These are phyloP conservation scores for Anodontia alba DNA, from an alignment of 2,888 invertebrate species.

Conservation along the genomic window DNA sequence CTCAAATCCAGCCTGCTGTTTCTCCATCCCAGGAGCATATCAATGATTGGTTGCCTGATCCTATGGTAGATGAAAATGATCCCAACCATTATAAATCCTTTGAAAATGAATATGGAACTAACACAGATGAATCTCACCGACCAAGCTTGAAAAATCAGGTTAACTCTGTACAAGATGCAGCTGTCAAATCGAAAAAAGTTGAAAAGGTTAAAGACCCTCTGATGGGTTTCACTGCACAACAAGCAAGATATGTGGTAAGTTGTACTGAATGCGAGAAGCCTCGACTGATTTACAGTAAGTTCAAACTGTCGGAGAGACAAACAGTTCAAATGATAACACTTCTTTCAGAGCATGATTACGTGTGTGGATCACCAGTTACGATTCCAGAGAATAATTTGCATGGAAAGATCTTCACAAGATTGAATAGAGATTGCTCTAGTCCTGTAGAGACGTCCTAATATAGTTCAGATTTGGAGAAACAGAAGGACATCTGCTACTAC, in stretches of 20 bases:
- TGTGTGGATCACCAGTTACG: constrained; percentile 11
- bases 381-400: not conserved
- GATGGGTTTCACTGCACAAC: constrained; percentile 13
- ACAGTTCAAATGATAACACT: not conserved
- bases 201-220: not conserved
- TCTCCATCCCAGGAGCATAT: constrained; percentile 8
- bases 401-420: constrained; percentile 10
- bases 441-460: constrained; percentile 15
- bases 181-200: not conserved
- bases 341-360: not conserved
- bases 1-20: constrained; percentile 33
- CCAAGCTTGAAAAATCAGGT: constrained; percentile 20
- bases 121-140: constrained; percentile 34
- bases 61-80: constrained; percentile 22
- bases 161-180: not conserved
- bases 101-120: constrained; percentile 7
- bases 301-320: not conserved
- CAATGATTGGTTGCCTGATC: constrained; percentile 45
- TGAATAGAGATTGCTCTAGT: not conserved
- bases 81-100: constrained; percentile 21
- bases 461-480: not conserved
- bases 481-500: constrained; percentile 5
- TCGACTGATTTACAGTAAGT: constrained; percentile 11
- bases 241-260: not conserved
- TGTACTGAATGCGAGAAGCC: constrained; percentile 23